A percentile compares a stretch with the other conserved stretches of the same genome.
These are phyloP conservation scores for Orchestia grillus DNA, from an alignment of 1,140 invertebrate species.

Conservation along the genomic window DNA sequence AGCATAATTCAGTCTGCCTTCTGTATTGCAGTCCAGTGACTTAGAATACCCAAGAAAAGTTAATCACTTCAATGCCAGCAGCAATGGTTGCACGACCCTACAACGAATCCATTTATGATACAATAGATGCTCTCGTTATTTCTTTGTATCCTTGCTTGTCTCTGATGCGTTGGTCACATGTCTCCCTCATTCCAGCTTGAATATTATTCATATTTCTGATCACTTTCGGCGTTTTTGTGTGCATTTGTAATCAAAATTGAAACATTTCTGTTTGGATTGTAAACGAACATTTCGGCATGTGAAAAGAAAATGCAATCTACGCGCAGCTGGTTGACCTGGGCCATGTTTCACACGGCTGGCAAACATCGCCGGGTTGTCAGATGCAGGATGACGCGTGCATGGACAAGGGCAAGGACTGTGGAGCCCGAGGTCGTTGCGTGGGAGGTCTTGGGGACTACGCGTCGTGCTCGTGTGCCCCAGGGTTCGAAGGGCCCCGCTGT, in stretches of 20 bases:
- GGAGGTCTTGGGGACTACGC: slow-evolving; percentile 36
- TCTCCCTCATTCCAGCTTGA: neutral
- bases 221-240: neutral
- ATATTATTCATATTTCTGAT: neutral
- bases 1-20: neutral
- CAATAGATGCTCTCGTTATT: neutral
- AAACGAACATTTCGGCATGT: neutral
- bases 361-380: slow-evolving; percentile 43
- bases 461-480: slow-evolving; percentile 50
- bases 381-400: slow-evolving; percentile 50
- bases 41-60: neutral
- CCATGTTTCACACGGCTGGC: slow-evolving; percentile 34
- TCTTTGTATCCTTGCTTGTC: neutral
- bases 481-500: slow-evolving; percentile 30
- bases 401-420: neutral
- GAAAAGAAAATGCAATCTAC: neutral
- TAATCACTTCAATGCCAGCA: neutral
- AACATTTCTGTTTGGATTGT: neutral
- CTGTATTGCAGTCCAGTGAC: neutral
- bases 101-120: neutral
- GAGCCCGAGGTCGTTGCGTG: slow-evolving; percentile 38
- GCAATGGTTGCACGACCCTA: neutral
- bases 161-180: neutral
- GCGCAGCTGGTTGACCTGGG: slow-evolving; percentile 53
- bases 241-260: neutral